A percentile compares a stretch with the other conserved stretches of the same genome.
phyloP scores from a whole-genome alignment of 2,113 vertebrate genomes.

The Tragelaphus strepsiceros region DNA sequence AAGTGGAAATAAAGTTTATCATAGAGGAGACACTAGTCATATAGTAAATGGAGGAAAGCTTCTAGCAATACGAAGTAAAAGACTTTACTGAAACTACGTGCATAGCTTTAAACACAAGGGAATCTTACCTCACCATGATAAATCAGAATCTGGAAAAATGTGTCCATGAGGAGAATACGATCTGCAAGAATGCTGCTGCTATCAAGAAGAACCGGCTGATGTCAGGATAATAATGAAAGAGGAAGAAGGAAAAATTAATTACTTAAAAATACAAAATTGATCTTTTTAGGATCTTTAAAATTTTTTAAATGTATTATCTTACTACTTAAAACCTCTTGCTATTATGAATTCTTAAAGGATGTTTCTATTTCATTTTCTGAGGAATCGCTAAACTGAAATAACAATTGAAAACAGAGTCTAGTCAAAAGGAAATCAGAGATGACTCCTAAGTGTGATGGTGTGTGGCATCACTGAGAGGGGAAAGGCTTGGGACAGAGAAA shows the following conservation, averaged over 20 bases:
- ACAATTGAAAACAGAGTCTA: background rate
- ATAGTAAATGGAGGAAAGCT: background rate
- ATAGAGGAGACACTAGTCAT: background rate
- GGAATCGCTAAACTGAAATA: background rate
- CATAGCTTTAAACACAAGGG: background rate
- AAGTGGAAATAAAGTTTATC: conserved; percentile 24
- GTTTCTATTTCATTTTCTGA: conserved; percentile 34
- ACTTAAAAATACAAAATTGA: conserved; percentile 15
- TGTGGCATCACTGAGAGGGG: background rate
- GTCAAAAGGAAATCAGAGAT: background rate
- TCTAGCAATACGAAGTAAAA: background rate
- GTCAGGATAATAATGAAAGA: background rate
- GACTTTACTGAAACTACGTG: background rate
- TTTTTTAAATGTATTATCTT: background rate
- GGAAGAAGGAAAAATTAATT: conserved; percentile 23
- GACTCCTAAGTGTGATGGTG: background rate
- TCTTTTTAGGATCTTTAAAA: background rate
- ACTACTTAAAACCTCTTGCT: background rate
- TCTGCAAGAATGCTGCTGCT: conserved; percentile 98
- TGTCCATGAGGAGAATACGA: conserved; percentile 98
- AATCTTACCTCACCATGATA: conserved; percentile 95
- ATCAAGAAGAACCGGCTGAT: conserved; percentile 94
- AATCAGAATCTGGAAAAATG: conserved; percentile 98
- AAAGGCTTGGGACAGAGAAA: background rate
- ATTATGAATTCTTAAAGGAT: background rate